These are phyloP conservation scores for Neoniphon sammara DNA, from an alignment of 2,797 vertebrate genomes.

Conservation along the genomic window DNA sequence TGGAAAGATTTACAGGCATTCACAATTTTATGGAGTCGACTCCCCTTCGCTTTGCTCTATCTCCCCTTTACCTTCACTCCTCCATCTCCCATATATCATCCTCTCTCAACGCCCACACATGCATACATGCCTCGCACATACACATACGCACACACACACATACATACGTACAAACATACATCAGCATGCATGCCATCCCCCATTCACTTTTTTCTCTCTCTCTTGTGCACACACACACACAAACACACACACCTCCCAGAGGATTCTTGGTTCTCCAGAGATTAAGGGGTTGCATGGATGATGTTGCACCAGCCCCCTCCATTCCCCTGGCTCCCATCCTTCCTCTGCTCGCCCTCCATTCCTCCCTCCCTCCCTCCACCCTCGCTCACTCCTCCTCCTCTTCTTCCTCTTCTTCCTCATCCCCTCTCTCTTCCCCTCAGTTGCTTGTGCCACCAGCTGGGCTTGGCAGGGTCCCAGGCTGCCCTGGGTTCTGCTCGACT, in stretches of 20 bases:
- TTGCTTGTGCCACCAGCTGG: slow-evolving; percentile 67
- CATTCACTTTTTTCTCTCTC: slow-evolving; percentile 3
- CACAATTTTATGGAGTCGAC: slow-evolving; percentile 55
- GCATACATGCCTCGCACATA: slow-evolving; percentile 12
- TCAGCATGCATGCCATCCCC: slow-evolving; percentile 36
- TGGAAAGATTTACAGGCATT: slow-evolving; percentile 68
- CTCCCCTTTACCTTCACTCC: slow-evolving; percentile 31
- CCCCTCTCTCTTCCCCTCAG: slow-evolving; percentile 29
- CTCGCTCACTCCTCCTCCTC: slow-evolving; percentile 21
- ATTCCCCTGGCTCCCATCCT: slow-evolving; percentile 34
- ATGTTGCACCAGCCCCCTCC: slow-evolving; percentile 28
- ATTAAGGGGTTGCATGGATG: not conserved
- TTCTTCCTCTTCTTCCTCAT: slow-evolving; percentile 48
- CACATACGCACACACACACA: not conserved
- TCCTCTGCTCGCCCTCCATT: slow-evolving; percentile 9
- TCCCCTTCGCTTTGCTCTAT: slow-evolving; percentile 40
- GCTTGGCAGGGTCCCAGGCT: slow-evolving; percentile 69
- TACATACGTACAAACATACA: slow-evolving; percentile 26
- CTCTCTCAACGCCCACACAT: slow-evolving; percentile 49
- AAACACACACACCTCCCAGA: slow-evolving; percentile 7
- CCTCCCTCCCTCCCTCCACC: not conserved
- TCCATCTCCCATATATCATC: slow-evolving; percentile 34
- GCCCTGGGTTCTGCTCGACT: slow-evolving; percentile 74
- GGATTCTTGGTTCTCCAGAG: slow-evolving; percentile 40
- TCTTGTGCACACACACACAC: not conserved